Evolutionary conservation across 2,797 vertebrate species (phyloP), one percentile per base, ranked within the genome.

Genomic region (Sorex maritimensis): DNA sequence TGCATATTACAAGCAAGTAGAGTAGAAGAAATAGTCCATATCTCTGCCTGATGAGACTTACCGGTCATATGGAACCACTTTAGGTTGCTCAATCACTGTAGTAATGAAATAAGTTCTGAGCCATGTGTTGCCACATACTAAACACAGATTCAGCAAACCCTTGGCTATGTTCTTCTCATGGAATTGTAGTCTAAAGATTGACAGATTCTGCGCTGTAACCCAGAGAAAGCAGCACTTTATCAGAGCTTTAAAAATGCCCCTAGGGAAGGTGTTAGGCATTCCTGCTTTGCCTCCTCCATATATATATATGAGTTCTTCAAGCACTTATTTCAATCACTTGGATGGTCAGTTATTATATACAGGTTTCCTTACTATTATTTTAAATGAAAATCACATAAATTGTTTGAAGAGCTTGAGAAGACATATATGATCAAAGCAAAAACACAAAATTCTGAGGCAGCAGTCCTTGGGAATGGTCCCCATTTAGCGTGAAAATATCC

Each of bases 51-150:
- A 95, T 95, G 95, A 86, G 82, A 34, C 73, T 90, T 94, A 95
- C 97, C 94, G 94, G 85, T 82, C 97, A 97, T 95, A 97, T 97
- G 97, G 97, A 98, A 97, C 61, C 79, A 96, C 94, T 98, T 98
- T 94, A 78, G 81, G 91, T 94, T 94, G 67, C 89, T 94, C 90
- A 96, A 82, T 88, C 88, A 84, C 83, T 87, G 81, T 44, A 87
- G 89, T 87, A 69, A 77, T 21, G 75, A 97, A 94, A 92, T 92
- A 90, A 86, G 90, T 74, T 91, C 78, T 82, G 73, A 97, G 90
- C 75, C 97, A 78, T 91, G 83, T 94, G 94, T 91, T 94, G 69
- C 91, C 94, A 95, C 95, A 92, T 67, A 89, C 72, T 96, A 84
- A 68, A 96, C 49, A 79, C 46, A 49, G 46, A 85, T 46, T 44